phyloP scores from a whole-genome alignment of 2,888 invertebrate species.

The Cerastis rubricosa region DNA sequence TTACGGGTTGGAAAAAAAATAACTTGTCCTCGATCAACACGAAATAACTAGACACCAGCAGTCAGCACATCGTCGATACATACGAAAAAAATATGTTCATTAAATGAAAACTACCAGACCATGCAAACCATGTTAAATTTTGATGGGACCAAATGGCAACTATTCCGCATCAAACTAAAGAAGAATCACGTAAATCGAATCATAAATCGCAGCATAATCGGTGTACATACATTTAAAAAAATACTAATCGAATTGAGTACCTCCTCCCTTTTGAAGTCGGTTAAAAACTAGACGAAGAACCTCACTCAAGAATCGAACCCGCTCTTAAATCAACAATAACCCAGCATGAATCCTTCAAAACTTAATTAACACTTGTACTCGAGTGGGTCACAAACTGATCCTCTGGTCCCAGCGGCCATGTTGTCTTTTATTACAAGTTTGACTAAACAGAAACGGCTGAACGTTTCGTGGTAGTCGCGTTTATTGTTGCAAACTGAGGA shows the following conservation, averaged over 20 bases:
- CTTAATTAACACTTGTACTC: conserved; percentile 28
- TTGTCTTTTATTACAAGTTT: conserved; percentile 35
- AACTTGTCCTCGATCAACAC: too few relatives aligned
- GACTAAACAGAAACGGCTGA: conserved; percentile 17
- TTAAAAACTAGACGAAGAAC: neutral
- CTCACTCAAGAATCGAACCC: neutral
- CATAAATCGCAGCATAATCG: too few relatives aligned
- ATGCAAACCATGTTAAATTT: too few relatives aligned
- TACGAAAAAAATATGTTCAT: too few relatives aligned
- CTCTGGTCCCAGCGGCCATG: neutral
- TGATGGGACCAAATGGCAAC: too few relatives aligned
- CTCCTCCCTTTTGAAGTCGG: too few relatives aligned
- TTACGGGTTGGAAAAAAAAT: neutral
- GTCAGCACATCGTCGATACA: too few relatives aligned
- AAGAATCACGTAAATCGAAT: too few relatives aligned
- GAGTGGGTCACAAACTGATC: conserved; percentile 13
- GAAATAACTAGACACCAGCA: neutral
- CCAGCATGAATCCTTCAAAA: conserved; percentile 14
- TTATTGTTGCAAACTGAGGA: conserved; percentile 22
- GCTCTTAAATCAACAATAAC: neutral
- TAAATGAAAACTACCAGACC: too few relatives aligned
- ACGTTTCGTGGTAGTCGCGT: conserved; percentile 14
- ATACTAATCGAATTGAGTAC: too few relatives aligned
- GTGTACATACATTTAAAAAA: too few relatives aligned
- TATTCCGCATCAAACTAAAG: too few relatives aligned